phyloP scores from a whole-genome alignment of 1,140 invertebrate species.

The Drosophila teissieri region DNA sequence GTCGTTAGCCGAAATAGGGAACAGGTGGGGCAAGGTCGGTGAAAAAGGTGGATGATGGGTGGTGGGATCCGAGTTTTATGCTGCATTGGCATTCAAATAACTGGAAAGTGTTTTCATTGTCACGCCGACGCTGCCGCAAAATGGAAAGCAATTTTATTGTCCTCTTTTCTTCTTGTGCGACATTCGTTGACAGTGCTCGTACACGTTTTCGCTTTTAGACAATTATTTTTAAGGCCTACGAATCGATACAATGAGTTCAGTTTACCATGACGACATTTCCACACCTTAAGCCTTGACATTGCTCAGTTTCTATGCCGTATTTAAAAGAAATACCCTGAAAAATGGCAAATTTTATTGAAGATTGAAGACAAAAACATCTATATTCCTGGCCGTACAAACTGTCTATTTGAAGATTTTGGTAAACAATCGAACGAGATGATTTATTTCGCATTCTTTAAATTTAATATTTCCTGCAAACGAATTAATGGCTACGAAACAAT shows the following conservation, averaged over 20 bases:
- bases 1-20: slow-evolving; percentile 17
- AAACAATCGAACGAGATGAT: not conserved
- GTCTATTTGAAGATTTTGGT: not conserved
- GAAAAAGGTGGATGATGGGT: not conserved
- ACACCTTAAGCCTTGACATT: slow-evolving; percentile 10
- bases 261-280: slow-evolving; percentile 15
- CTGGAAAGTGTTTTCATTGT: slow-evolving; percentile 49
- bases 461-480: not conserved
- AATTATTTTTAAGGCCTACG: slow-evolving; percentile 50
- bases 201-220: slow-evolving; percentile 65
- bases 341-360: not conserved
- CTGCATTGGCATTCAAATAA: slow-evolving; percentile 61
- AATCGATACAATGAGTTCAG: slow-evolving; percentile 39
- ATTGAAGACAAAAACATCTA: not conserved
- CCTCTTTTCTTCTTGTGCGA: slow-evolving; percentile 40
- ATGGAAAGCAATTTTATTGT: slow-evolving; percentile 62
- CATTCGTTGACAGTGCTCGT: slow-evolving; percentile 49
- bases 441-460: not conserved
- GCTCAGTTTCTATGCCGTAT: not conserved
- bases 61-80: slow-evolving; percentile 37
- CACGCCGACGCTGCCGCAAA: slow-evolving; percentile 39
- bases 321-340: not conserved
- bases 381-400: not conserved
- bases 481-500: slow-evolving; percentile 6
- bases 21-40: slow-evolving; percentile 12